These are phyloP conservation scores for Rhaphigaster nebulosa DNA, from an alignment of 2,888 invertebrate genomes.

Conservation along the genomic window DNA sequence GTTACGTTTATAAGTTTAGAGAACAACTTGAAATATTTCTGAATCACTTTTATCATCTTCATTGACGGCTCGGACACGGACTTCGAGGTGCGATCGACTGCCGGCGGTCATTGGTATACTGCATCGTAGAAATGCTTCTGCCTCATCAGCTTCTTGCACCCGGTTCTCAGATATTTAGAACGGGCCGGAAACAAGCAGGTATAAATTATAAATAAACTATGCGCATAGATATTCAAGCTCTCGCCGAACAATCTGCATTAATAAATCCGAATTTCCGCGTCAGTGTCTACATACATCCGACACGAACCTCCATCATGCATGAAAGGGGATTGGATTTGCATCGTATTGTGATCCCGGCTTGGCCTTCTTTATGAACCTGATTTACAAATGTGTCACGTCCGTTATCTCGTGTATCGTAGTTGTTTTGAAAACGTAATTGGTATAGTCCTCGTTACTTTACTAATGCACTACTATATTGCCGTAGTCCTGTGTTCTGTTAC, in stretches of 20 bases:
- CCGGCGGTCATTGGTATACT: no score
- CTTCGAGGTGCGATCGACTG: no score
- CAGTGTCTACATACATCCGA: background rate
- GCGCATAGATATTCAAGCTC: background rate
- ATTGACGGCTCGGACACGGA: no score
- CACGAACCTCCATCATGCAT: background rate
- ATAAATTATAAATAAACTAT: slow-evolving; percentile 1
- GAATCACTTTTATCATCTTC: no score
- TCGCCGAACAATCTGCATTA: background rate
- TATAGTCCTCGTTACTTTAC: background rate
- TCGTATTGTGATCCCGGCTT: background rate
- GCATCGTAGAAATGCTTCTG: background rate
- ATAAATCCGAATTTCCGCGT: slow-evolving; percentile 24
- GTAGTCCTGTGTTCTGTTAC: background rate
- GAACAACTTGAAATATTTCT: no score
- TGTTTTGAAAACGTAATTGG: background rate
- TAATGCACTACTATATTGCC: background rate
- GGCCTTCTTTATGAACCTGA: background rate
- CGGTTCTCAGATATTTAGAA: background rate
- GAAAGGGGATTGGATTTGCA: background rate
- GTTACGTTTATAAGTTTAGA: no score
- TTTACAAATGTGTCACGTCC: slow-evolving; percentile 14
- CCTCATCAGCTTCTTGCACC: background rate
- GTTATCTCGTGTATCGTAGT: background rate
- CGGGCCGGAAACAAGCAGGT: background rate